A percentile compares a stretch with the other conserved stretches of the same genome.
phyloP scores from a whole-genome alignment of 2,888 invertebrate genomes.

The Cheiracanthium punctorium region DNA sequence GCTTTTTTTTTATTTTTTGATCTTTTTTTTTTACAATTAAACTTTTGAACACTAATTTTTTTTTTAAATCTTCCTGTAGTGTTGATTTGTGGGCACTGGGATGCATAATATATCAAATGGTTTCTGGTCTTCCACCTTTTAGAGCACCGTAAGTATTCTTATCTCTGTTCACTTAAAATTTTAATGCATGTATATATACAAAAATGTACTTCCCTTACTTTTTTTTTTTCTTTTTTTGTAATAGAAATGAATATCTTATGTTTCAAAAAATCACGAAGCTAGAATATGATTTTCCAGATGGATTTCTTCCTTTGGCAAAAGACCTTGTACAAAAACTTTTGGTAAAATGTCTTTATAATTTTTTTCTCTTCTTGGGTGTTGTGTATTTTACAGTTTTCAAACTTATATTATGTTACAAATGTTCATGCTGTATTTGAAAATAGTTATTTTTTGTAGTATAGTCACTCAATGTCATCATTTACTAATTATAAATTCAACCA shows the following conservation, averaged over 20 bases:
- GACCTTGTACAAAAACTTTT: conserved; percentile 91
- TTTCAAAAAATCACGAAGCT: conserved; percentile 95
- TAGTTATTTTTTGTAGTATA: too few relatives aligned
- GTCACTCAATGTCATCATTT: too few relatives aligned
- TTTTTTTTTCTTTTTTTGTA: conserved; percentile 72
- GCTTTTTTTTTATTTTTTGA: background rate
- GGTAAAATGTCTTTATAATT: too few relatives aligned
- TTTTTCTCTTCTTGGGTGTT: too few relatives aligned
- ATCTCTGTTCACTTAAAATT: too few relatives aligned
- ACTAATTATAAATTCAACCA: too few relatives aligned
- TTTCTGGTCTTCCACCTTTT: conserved; percentile 94
- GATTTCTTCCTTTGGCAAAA: conserved; percentile 89
- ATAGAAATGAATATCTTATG: conserved; percentile 92
- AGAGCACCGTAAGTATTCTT: conserved; percentile 80
- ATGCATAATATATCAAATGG: conserved; percentile 97
- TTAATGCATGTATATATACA: background rate
- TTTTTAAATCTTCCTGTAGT: conserved; percentile 74
- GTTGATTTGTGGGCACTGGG: conserved; percentile 98
- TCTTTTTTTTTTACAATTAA: background rate
- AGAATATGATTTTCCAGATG: conserved; percentile 93
- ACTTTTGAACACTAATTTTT: background rate
- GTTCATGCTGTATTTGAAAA: too few relatives aligned
- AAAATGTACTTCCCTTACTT: background rate
- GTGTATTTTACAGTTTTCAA: too few relatives aligned
- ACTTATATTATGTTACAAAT: too few relatives aligned